Evolutionary conservation across 2,113 vertebrate species (phyloP).

Genomic region (Actinemys pallida): DNA sequence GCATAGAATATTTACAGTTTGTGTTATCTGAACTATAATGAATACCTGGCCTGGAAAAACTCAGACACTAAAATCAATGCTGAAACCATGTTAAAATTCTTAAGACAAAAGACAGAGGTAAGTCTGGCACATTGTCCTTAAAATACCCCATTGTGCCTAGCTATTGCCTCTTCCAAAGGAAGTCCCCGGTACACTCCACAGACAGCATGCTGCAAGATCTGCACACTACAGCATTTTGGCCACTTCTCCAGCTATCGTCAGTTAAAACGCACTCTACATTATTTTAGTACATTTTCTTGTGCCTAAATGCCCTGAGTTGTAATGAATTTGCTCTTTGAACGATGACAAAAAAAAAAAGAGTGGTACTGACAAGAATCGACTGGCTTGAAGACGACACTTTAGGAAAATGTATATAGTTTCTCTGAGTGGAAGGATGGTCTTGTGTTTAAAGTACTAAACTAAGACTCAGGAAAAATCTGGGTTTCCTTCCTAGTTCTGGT

Average conservation of each 20-base stretch:
- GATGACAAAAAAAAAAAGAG: neutral
- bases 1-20: constrained; percentile 77
- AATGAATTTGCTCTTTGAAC: neutral
- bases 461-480: neutral
- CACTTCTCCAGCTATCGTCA: neutral
- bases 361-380: neutral
- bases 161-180: neutral
- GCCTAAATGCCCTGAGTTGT: neutral
- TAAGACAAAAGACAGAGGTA: constrained; percentile 73
- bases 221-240: neutral
- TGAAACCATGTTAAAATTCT: constrained; percentile 79
- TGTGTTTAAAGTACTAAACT: neutral
- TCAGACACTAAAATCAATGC: constrained; percentile 79
- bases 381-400: neutral
- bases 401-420: neutral
- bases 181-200: neutral
- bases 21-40: constrained; percentile 74
- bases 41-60: constrained; percentile 78
- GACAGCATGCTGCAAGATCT: neutral
- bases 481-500: neutral
- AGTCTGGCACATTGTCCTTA: constrained; percentile 75
- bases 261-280: neutral
- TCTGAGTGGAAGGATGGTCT: neutral
- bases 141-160: constrained; percentile 46
- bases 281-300: fast-evolving